Evolutionary conservation across 2,888 invertebrate genomes (phyloP), one percentile per base, ranked within the genome.

Genomic region (Noctua janthina): DNA sequence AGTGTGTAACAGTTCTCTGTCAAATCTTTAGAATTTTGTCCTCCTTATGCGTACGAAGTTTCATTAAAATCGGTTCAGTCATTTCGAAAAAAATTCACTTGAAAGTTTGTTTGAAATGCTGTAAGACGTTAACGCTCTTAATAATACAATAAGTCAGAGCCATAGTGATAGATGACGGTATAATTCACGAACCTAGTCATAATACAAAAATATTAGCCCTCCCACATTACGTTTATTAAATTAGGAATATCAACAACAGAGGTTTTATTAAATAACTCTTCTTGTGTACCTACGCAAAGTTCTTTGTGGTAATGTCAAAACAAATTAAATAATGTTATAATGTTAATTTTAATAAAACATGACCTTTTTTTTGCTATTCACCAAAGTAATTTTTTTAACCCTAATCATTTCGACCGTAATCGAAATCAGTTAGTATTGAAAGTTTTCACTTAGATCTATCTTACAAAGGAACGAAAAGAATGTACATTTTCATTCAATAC

Each of bases 381-480:
- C 5, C 5, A 20, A 10, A 1, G 29, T 56, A 23, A 1, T 54
- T 23, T 79, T 73, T 74, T 49, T 10, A 17, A 49, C 15, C 7
- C 5, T 29, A 64, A 35, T 23, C 13, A 43, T 77, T 78, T 66
- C 20, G 11, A 39, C n/a, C 23, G 11, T 35, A n/a, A 23, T 35
- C 49, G 15, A 46, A 64, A 49, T 23, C 0, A 46, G 17, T 43
- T 54, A 8, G 39, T 17, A 11, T 7, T 29, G 29, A 51, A 49
- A 49, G 29, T 66, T 84, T 84, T 29, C 17, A 51, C 1, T 39
- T 13, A 15, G 29, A 3, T 51, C 0, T 6, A 13, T 15, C 2
- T 78, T 66, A 79, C 20, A 68, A 54, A 82, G 29, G 29, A n/a
- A 23, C 17, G 51, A 51, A 83, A 71, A 35, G 4, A 39, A 35